Conservation (phyloP, 2,888 invertebrate species). For the Operophtera brumata region DNA sequence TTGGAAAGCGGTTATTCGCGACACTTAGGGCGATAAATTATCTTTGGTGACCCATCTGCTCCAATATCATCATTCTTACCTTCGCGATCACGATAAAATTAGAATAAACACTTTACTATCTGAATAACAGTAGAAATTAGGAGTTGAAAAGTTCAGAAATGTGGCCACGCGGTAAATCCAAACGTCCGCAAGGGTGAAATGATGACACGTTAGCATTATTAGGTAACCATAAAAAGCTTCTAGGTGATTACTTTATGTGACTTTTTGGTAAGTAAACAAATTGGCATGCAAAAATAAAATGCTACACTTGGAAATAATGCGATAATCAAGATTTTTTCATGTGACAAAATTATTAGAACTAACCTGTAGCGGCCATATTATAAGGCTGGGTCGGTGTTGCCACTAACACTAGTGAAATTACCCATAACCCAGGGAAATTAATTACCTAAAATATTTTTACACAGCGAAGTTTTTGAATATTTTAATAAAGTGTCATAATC, state of each 20-base stretch:
- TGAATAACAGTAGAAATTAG: conserved; percentile 41
- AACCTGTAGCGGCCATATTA: conserved; percentile 89
- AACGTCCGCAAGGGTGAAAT: conserved; percentile 77
- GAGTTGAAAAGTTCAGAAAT: conserved; percentile 57
- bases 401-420: conserved; percentile 49
- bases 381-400: conserved; percentile 78
- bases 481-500: no score
- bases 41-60: conserved; percentile 40
- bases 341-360: conserved; percentile 80
- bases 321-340: conserved; percentile 60
- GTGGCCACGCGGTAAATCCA: conserved; percentile 81
- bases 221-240: conserved; percentile 52
- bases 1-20: conserved; percentile 71
- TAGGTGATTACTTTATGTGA: conserved; percentile 31
- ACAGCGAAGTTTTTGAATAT: neutral
- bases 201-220: conserved; percentile 80
- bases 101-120: conserved; percentile 33
- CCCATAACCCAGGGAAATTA: conserved; percentile 4
- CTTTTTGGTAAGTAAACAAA: conserved; percentile 40
- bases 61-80: conserved; percentile 35
- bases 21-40: conserved; percentile 44
- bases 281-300: conserved; percentile 40
- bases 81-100: conserved; percentile 31
- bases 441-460: neutral
- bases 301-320: conserved; percentile 34